Conservation (phyloP, 2,888 invertebrate genomes). For the Brachypalpus laphriformis region DNA sequence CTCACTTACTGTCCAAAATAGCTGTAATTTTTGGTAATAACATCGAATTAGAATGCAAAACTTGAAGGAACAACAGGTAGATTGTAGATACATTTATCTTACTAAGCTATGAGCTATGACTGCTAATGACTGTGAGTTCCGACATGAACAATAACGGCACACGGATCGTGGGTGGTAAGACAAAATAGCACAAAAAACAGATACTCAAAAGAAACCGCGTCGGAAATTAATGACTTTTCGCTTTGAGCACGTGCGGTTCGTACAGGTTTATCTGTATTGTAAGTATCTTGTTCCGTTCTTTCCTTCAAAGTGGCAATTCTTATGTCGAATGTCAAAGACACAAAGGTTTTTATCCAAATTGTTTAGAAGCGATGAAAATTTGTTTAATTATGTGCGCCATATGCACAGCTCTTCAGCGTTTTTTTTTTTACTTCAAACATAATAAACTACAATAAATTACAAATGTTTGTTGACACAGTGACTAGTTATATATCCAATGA, state of each 20-base stretch:
- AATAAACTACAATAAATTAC: too few relatives aligned
- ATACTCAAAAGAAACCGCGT: slow-evolving; percentile 43
- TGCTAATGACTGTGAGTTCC: slow-evolving; percentile 63
- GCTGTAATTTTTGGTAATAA: slow-evolving; percentile 35
- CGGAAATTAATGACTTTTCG: slow-evolving; percentile 63
- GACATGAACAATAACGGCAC: slow-evolving; percentile 62
- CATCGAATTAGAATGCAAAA: slow-evolving; percentile 62
- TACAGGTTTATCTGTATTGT: slow-evolving; percentile 19
- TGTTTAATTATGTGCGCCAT: too few relatives aligned
- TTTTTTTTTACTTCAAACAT: too few relatives aligned
- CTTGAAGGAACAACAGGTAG: slow-evolving; percentile 57
- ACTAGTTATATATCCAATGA: too few relatives aligned
- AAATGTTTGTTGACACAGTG: too few relatives aligned
- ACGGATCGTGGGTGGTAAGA: slow-evolving; percentile 65
- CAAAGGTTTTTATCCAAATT: neutral
- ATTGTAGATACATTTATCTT: slow-evolving; percentile 67
- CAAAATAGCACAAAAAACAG: slow-evolving; percentile 42
- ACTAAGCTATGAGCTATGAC: slow-evolving; percentile 44
- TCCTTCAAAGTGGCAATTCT: neutral
- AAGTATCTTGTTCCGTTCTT: slow-evolving; percentile 23
- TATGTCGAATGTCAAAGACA: neutral
- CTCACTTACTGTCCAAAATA: neutral
- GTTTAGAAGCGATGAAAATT: too few relatives aligned
- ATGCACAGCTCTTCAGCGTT: too few relatives aligned
- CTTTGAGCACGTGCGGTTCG: slow-evolving; percentile 58